Evolutionary conservation across 2,797 vertebrate genomes (phyloP), one percentile per base, ranked within the genome.

Genomic region (Taeniopygia guttata): DNA sequence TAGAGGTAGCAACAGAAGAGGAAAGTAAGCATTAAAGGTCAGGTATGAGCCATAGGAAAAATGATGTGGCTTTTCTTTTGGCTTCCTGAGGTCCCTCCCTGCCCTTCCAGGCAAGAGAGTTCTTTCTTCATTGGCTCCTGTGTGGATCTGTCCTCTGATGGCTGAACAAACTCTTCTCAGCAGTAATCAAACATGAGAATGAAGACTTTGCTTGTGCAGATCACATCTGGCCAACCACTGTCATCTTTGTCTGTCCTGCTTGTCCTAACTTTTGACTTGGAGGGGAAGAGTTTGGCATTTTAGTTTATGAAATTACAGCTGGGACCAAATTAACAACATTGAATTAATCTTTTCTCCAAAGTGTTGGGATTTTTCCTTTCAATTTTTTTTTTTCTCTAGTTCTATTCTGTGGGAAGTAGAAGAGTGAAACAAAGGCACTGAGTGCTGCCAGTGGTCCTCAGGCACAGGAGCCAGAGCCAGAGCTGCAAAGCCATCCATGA

Each of bases 361-460:
- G 74, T 90, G 38, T 42, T 87, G 51, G 20, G 32, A 62, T 72
- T 72, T 94, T 93, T 91, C 29, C 36, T 83, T 90, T 92, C 43
- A 9, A 2, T 48, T 83, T 89, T 88, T 72, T 86, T 38, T 38
- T 38, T 29, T 4, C 36, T 72, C 46, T 88, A 34, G 26, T 40
- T 92, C 68, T 85, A 63, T 94, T 95, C 85, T 94, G 87, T 91
- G 82, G 58, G 72, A 90, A 78, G 79, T 13, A 63, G 54, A 87
- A 77, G 72, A 85, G 38, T 3, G 3, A 94, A 95, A 96, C 94
- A 96, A 92, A 95, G 69, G 15, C 58, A 0, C 3, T 52, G 84
- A 69, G 32, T 74, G 62, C 64, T 96, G 93, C 92, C 96, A 94
- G 84, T 84, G 79, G 51, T 96, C 82, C 84, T 93, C 84, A 73